These are phyloP conservation scores for Monopterus albus DNA, from an alignment of 2,113 vertebrate species.

Conservation along the genomic window DNA sequence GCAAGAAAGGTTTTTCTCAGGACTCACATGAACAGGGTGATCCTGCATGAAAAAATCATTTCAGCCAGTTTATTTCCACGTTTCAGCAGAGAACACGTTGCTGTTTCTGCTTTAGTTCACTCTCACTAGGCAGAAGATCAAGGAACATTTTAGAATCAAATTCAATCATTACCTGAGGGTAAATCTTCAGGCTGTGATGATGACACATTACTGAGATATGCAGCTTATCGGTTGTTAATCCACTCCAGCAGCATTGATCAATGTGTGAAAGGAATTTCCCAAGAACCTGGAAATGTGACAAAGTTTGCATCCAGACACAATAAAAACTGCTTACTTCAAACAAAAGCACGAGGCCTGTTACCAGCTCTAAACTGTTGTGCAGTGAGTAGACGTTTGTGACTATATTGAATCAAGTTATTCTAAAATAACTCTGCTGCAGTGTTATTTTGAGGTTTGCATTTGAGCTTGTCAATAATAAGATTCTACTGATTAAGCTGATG, in stretches of 20 bases:
- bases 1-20: no score
- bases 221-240: slow-evolving; percentile 13
- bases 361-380: background rate
- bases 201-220: slow-evolving; percentile 22
- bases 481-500: no score
- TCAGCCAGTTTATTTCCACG: no score
- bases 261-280: background rate
- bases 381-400: background rate
- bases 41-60: no score
- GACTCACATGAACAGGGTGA: no score
- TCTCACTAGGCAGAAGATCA: background rate
- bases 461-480: no score
- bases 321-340: slow-evolving; percentile 4
- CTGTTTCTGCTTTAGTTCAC: no score
- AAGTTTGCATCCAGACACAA: background rate
- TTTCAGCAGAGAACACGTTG: no score
- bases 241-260: background rate
- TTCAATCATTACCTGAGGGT: slow-evolving; percentile 10
- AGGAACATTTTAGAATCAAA: background rate
- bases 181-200: slow-evolving; percentile 7
- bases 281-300: background rate
- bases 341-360: background rate
- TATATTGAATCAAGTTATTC: no score
- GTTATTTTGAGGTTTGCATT: no score
- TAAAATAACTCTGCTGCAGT: no score